Conservation (phyloP, 2,888 invertebrate genomes). For the Hypercompe scribonia region DNA sequence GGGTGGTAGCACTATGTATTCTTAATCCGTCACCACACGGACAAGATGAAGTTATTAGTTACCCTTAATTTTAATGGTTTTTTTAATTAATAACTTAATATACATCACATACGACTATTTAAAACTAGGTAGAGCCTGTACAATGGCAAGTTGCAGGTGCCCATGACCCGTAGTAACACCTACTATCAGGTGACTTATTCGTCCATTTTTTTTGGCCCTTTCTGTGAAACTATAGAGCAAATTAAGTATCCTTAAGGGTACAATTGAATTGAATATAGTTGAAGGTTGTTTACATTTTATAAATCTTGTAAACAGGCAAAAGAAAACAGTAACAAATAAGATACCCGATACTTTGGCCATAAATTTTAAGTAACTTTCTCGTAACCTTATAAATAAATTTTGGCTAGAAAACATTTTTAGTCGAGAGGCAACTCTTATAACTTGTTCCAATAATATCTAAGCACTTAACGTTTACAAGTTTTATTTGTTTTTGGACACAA, state of each 20-base stretch:
- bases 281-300: conserved; percentile 2
- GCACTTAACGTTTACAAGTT: conserved; percentile 10
- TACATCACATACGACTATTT: too few species aligned
- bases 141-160: too few species aligned
- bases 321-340: conserved; percentile 7
- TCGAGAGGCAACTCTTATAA: conserved; percentile 5
- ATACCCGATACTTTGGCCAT: conserved; percentile 7
- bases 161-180: too few species aligned
- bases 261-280: neutral
- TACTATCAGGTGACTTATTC: too few species aligned
- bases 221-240: neutral
- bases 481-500: neutral
- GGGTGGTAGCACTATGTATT: too few species aligned
- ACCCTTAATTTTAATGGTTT: too few species aligned
- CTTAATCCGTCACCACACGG: too few species aligned
- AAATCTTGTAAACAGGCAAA: neutral
- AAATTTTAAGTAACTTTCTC: conserved; percentile 11
- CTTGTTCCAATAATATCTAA: conserved; percentile 16
- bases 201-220: too few species aligned
- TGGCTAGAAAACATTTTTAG: conserved; percentile 14
- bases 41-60: too few species aligned
- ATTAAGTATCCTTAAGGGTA: neutral
- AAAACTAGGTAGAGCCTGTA: too few species aligned
- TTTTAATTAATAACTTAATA: too few species aligned
- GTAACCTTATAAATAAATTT: conserved; percentile 10